A percentile compares a stretch with the other conserved stretches of the same genome.
These are phyloP conservation scores for Cheirogaleus major DNA, from an alignment of 2,797 vertebrate species.

Conservation along the genomic window DNA sequence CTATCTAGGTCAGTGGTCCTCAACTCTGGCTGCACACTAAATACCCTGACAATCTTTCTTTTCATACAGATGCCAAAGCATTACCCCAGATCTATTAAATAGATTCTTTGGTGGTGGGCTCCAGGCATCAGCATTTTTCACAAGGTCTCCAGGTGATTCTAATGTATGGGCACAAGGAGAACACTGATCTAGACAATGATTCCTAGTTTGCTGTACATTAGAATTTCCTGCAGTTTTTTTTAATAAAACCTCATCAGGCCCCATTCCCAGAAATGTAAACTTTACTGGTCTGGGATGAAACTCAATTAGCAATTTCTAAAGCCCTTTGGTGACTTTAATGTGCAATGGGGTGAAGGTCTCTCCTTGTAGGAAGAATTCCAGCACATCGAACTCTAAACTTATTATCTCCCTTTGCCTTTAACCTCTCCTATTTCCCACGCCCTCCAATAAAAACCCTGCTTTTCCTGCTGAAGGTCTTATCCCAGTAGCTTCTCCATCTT, in stretches of 20 bases:
- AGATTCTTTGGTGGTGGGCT: not conserved
- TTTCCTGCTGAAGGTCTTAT: not conserved
- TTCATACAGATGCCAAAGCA: not conserved
- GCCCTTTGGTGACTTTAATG: not conserved
- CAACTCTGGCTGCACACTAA: conserved; percentile 41
- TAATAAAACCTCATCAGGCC: not conserved
- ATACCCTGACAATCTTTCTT: conserved; percentile 1
- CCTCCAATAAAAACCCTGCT: not conserved
- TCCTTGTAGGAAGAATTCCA: not conserved
- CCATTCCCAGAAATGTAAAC: not conserved
- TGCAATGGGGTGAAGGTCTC: not conserved
- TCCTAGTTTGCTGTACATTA: not conserved
- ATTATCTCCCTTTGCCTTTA: not conserved
- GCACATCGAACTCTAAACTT: not conserved
- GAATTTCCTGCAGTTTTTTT: not conserved
- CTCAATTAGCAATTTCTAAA: not conserved
- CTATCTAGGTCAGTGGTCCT: conserved; percentile 65
- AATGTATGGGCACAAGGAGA: not conserved
- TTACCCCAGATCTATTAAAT: not conserved
- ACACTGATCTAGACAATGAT: not conserved
- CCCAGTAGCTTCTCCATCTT: not conserved
- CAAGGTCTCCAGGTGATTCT: not conserved
- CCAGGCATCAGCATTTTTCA: not conserved
- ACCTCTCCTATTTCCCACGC: not conserved
- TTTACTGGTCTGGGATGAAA: not conserved